Conservation (phyloP, 2,113 vertebrate species). For the Pycnonotus jocosus region DNA sequence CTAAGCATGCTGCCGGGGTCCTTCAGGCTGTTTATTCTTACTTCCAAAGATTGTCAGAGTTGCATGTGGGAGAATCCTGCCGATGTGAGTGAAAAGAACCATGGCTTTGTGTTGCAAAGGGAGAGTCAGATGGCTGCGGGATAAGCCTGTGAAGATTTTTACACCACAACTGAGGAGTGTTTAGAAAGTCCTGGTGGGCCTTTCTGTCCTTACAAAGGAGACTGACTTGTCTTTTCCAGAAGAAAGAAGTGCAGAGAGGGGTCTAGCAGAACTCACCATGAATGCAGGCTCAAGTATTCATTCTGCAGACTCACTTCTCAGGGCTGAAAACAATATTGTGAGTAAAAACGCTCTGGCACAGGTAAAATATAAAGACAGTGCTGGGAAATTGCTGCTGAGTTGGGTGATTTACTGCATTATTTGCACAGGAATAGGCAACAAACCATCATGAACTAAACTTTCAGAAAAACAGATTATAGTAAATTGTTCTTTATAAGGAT, state of each 20-base stretch:
- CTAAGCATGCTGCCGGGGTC: background rate
- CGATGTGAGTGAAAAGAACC: background rate
- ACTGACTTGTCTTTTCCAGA: background rate
- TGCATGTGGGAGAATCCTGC: background rate
- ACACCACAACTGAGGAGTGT: background rate
- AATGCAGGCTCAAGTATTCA: background rate
- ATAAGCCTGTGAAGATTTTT: background rate
- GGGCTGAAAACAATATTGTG: background rate
- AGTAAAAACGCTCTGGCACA: background rate
- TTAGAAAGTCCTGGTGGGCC: background rate
- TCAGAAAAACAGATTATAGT: conserved; percentile 34
- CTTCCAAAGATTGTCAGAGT: background rate
- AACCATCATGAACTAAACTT: background rate
- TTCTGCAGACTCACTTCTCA: background rate
- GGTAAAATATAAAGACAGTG: conserved; percentile 30
- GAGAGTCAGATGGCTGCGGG: fast-evolving
- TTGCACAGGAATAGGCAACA: conserved; percentile 25
- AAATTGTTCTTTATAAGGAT: conserved; percentile 59
- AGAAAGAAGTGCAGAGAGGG: background rate
- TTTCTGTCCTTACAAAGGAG: background rate
- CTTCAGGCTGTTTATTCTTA: background rate
- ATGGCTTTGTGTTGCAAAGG: background rate
- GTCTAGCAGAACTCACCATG: background rate
- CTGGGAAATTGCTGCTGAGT: background rate
- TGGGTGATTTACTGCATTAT: conserved; percentile 40